These are phyloP conservation scores for Lagopus leucura DNA, from an alignment of 2,113 vertebrate species.

Conservation along the genomic window DNA sequence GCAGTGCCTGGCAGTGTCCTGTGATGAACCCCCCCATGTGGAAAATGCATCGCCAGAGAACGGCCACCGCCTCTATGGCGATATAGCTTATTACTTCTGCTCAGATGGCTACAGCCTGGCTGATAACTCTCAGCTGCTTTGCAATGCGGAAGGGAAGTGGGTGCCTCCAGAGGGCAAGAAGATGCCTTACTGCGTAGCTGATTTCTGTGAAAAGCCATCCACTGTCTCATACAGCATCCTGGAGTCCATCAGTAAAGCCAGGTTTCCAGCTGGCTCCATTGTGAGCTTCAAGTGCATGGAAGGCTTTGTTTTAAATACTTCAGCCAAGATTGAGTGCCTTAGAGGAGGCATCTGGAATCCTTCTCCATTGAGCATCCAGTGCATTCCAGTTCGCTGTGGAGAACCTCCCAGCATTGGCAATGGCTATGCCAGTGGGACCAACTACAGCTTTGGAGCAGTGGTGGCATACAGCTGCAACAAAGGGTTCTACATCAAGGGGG, in stretches of 20 bases:
- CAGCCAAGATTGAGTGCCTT: constrained; percentile 87
- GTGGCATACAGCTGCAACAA: constrained; percentile 95
- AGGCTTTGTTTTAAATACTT: constrained; percentile 93
- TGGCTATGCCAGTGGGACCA: constrained; percentile 89
- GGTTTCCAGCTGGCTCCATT: constrained; percentile 85
- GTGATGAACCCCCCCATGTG: constrained; percentile 90
- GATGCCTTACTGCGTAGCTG: constrained; percentile 89
- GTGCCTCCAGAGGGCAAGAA: constrained; percentile 84
- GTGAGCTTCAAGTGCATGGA: constrained; percentile 96
- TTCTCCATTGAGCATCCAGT: constrained; percentile 86
- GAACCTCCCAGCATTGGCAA: constrained; percentile 85
- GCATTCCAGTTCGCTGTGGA: constrained; percentile 92
- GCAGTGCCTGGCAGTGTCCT: constrained; percentile 93
- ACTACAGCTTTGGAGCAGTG: constrained; percentile 94
- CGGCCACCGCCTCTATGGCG: constrained; percentile 91
- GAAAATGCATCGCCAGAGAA: constrained; percentile 91
- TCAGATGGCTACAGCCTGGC: constrained; percentile 90
- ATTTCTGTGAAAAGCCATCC: constrained; percentile 91
- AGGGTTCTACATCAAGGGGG: constrained; percentile 92
- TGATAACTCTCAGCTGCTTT: constrained; percentile 91
- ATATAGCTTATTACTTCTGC: constrained; percentile 93
- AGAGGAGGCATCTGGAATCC: constrained; percentile 93
- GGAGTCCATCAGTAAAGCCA: constrained; percentile 90
- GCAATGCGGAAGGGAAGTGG: constrained; percentile 92
- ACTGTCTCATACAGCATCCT: constrained; percentile 88